Evolutionary conservation across 2,888 invertebrate genomes (phyloP), one percentile per base, ranked within the genome.

Genomic region (Amphimallon solstitiale): DNA sequence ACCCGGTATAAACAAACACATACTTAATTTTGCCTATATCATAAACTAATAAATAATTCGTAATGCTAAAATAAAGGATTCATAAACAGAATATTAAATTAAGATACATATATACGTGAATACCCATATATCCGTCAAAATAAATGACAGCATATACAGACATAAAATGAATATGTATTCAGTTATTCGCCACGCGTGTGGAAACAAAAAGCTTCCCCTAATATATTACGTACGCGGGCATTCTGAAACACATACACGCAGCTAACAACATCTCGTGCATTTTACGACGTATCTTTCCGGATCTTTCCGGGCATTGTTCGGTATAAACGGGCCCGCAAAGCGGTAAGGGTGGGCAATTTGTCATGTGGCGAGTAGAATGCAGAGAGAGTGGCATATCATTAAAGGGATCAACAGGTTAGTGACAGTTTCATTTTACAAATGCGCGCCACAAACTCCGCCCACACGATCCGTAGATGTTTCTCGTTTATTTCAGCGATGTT

Each of bases 371-470:
- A 38, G 35, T 40, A 40, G 2, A 29, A 5, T 29, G 29, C 40
- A 15, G 19, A 37, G 19, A 37, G 63, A 63, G 51, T 54, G 63
- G 63, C 63, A 63, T 69, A 65, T 68, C 69, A 69, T 69, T 63
- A 63, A 62, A 63, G 63, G 43, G 63, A 72, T 71, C 73, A 73
- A 73, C 73, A 73, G 73, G 73, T 73, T 71, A 68, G 72, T 72
- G 72, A 73, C 72, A 73, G 73, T 73, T 73, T 71, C 73, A 72
- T 75, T 75, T 75, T 74, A 74, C 72, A 75, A 74, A 75, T 72
- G 74, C 74, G 75, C 74, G 74, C 73, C 74, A 70, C 71, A 29
- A 70, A 67, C 74, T 71, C 75, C 75, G 73, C 75, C 75, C 70
- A 72, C 74, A 70, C 71, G 68, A 68, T 63, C 63, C 17, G 38